Evolutionary conservation across 2,113 vertebrate species (phyloP).

Genomic region (Nyctereutes procyonoides): DNA sequence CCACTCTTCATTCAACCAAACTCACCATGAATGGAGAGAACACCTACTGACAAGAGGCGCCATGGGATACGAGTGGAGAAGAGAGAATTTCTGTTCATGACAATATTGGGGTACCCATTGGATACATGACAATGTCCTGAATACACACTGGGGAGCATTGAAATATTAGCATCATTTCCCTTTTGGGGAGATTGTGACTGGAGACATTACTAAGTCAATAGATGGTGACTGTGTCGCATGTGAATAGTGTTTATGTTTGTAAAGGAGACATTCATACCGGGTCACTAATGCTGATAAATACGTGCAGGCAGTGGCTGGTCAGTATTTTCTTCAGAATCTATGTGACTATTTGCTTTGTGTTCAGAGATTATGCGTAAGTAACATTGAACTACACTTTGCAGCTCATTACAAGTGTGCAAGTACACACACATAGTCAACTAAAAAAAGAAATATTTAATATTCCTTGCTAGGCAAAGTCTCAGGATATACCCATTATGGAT

Average conservation of each 20-base stretch:
- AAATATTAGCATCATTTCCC: constrained; percentile 55
- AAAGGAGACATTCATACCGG: constrained; percentile 40
- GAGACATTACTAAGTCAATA: constrained; percentile 64
- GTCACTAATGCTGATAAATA: constrained; percentile 41
- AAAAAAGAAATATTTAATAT: constrained; percentile 71
- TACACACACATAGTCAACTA: constrained; percentile 27
- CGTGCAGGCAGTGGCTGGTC: not conserved
- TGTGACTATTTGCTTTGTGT: constrained; percentile 61
- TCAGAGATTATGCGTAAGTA: constrained; percentile 54
- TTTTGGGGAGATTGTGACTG: not conserved
- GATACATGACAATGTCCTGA: not conserved
- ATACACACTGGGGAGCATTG: constrained; percentile 53
- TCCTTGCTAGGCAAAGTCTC: constrained; percentile 54
- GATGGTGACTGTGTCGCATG: constrained; percentile 38
- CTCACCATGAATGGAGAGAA: not conserved
- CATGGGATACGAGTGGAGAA: not conserved
- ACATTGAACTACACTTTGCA: not conserved
- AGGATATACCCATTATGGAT: constrained; percentile 61
- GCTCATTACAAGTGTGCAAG: constrained; percentile 66
- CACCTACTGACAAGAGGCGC: not conserved
- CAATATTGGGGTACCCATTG: not conserved
- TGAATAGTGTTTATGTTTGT: constrained; percentile 61
- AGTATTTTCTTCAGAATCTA: constrained; percentile 69
- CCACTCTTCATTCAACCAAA: not conserved
- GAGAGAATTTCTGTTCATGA: not conserved